These are phyloP conservation scores for Tenthredo mesomela DNA, from an alignment of 2,888 invertebrate species.

Conservation along the genomic window DNA sequence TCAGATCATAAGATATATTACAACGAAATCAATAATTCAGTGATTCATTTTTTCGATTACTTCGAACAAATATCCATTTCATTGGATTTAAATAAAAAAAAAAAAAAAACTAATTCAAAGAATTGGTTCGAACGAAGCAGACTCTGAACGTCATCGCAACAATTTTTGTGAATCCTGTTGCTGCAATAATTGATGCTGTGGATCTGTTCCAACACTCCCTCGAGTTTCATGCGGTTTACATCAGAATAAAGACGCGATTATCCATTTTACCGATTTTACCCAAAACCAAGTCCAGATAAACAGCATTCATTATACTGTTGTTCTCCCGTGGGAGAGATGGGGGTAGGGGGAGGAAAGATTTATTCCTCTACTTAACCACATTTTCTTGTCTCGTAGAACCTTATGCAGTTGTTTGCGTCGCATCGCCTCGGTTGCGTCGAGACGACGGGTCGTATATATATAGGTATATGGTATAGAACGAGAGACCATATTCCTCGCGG, in stretches of 20 bases:
- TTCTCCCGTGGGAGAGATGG: constrained; percentile 54
- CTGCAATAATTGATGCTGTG: background rate
- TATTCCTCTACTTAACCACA: constrained; percentile 64
- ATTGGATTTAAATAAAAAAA: too few relatives aligned
- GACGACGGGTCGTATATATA: background rate
- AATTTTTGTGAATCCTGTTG: background rate
- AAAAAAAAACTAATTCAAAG: too few relatives aligned
- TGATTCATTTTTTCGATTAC: too few relatives aligned
- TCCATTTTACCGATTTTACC: background rate
- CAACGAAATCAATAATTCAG: too few relatives aligned
- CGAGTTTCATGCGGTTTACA: background rate
- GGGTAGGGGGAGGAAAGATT: constrained; percentile 61
- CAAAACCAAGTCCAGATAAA: constrained; percentile 27
- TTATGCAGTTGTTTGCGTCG: constrained; percentile 40
- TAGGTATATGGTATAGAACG: background rate
- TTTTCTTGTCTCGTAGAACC: constrained; percentile 35
- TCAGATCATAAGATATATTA: too few relatives aligned
- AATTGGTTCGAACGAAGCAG: too few relatives aligned
- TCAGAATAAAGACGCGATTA: background rate
- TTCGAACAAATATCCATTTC: too few relatives aligned
- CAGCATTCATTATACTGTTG: constrained; percentile 53
- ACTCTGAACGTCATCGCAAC: background rate
- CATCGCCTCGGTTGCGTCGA: background rate
- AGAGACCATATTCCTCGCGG: constrained; percentile 37
- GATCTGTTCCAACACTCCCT: background rate